These are phyloP conservation scores for Sarcoramphus papa DNA, from an alignment of 2,797 vertebrate species.

Conservation along the genomic window DNA sequence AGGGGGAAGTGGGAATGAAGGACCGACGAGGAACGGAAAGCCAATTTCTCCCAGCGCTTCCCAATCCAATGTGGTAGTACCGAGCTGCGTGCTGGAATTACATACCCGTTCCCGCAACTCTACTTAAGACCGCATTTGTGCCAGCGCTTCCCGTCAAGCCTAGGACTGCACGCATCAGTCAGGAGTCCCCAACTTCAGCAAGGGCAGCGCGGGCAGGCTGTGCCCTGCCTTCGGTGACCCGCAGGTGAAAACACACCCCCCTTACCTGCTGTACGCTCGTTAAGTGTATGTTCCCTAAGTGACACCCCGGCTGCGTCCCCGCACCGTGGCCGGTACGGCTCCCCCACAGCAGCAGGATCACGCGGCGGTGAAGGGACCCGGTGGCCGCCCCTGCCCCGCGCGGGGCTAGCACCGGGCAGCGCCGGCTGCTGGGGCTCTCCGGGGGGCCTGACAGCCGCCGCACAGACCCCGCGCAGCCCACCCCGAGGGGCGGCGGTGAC, in stretches of 20 bases:
- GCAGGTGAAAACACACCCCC: fast-evolving
- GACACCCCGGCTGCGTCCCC: background rate
- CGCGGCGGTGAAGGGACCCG: background rate
- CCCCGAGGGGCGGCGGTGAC: background rate
- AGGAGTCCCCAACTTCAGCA: background rate
- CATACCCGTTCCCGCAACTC: background rate
- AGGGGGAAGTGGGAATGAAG: too few relatives aligned
- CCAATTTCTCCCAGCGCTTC: background rate
- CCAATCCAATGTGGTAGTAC: fast-evolving
- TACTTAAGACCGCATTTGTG: fast-evolving
- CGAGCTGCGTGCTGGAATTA: background rate
- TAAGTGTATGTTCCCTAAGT: fast-evolving
- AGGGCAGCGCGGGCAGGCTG: background rate
- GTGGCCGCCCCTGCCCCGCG: background rate
- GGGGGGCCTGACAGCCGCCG: background rate
- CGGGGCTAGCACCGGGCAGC: background rate
- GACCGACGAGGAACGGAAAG: fast-evolving
- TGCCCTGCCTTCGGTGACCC: background rate
- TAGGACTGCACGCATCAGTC: fast-evolving
- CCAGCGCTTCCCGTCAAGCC: fast-evolving
- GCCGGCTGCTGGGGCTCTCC: background rate
- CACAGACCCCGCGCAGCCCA: background rate
- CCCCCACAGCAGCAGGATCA: background rate
- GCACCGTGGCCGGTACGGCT: background rate
- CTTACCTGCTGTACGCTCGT: background rate